Base-by-base conservation (phyloP, 2,888 invertebrate genomes). In the Digitonthophagus gazella region DNA sequence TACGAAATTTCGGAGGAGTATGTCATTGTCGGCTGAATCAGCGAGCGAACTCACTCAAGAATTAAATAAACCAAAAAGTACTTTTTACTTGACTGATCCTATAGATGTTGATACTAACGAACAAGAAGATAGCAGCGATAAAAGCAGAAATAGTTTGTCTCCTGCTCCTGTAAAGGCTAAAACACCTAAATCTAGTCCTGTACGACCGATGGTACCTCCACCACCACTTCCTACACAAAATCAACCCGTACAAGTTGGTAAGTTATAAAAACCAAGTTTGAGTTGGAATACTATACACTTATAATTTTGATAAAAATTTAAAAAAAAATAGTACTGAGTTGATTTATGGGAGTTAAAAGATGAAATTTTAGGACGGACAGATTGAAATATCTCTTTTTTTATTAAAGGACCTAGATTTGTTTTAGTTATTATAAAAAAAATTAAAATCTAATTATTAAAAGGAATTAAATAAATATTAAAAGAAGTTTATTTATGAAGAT, bases 71-170 rank as follows among this genome's bases (percentile, higher is more conserved):
- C 76, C 89, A 0, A 88, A 89, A 72, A 91, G 91, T 64, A 91
- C 90, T 0, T 92, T 92, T 80, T 92, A 92, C 77, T 80, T 91
- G 74, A 90, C 90, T 64, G 89, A 90, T 73, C 86, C 89, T 0
- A 87, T 88, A 75, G 88, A 90, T 75, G 85, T 88, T 0, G 90
- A 89, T 77, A n/a, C n/a, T n/a, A 72, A 74, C 19, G 72, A 74
- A 22, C 71, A 63, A 15, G 71, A 74, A 73, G 70, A 80, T 80
- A 65, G 67, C 63, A 67, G 67, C 69, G 81, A 83, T 76, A 83
- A 83, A 78, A 81, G 83, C 61, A 79, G 83, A 63, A 79, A 81
- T 0, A 80, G 81, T 61, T 73, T 74, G 3, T 72, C 75, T 55
- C 73, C 76, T 64, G 76, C 72, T 19, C 44, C 28, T 63, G 75